Evolutionary conservation across 2,113 vertebrate genomes (phyloP).

Genomic region (Sinosuthora webbiana): DNA sequence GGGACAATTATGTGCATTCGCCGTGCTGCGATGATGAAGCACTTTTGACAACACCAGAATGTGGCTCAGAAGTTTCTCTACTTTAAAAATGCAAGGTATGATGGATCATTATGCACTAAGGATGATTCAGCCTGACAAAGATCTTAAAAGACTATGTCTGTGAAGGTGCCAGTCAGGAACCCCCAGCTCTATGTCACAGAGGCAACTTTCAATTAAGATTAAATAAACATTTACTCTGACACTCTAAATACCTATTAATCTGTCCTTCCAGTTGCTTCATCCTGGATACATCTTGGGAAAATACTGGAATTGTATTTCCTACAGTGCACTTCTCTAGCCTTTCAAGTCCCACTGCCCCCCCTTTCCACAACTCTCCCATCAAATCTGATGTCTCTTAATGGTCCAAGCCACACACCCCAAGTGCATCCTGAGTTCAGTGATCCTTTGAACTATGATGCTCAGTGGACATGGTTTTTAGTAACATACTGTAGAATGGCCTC

Average conservation of each 20-base stretch:
- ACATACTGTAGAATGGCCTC: background rate
- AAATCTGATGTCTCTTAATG: background rate
- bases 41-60: slow-evolving; percentile 80
- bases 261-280: background rate
- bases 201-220: background rate
- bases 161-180: background rate
- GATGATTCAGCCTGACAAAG: background rate
- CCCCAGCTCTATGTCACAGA: background rate
- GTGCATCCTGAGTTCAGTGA: background rate
- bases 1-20: background rate
- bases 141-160: background rate
- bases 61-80: slow-evolving; percentile 37
- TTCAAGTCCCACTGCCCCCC: background rate
- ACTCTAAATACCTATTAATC: background rate
- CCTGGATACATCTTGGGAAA: background rate
- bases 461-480: slow-evolving; percentile 33
- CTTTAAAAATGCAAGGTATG: background rate
- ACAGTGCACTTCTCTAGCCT: background rate
- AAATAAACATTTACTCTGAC: background rate
- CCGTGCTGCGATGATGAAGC: slow-evolving; percentile 13
- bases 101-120: background rate
- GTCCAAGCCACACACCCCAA: background rate
- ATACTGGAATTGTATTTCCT: background rate
- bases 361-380: background rate
- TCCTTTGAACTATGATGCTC: background rate